Percentiles rank a stretch among this genome's conserved stretches.
Evolutionary conservation across 1,140 invertebrate species (phyloP).

Genomic region (Nasonia longicornis): DNA sequence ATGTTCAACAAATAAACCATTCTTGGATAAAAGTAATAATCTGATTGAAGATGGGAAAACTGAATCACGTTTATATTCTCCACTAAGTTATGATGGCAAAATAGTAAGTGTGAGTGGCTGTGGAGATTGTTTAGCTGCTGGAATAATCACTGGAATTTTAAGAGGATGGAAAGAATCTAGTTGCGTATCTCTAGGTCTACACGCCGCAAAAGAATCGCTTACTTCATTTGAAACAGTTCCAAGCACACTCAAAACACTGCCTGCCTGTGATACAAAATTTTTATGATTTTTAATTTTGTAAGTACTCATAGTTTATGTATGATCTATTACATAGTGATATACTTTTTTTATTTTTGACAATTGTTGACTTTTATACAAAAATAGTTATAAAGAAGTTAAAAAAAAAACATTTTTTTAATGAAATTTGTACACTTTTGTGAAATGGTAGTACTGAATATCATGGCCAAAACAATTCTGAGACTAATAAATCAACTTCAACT

Average conservation of each 20-base stretch:
- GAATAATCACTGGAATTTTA: constrained; percentile 69
- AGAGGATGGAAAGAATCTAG: constrained; percentile 60
- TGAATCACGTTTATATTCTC: constrained; percentile 59
- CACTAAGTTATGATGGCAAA: constrained; percentile 46
- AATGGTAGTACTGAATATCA: neutral
- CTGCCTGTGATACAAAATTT: constrained; percentile 11
- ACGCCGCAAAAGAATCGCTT: constrained; percentile 69
- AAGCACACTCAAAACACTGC: constrained; percentile 46
- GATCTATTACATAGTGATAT: neutral
- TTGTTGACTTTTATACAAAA: neutral
- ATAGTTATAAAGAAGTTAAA: neutral
- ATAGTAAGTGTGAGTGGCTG: constrained; percentile 69
- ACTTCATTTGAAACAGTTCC: constrained; percentile 68
- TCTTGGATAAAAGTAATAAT: constrained; percentile 54
- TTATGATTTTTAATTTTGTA: constrained; percentile 1
- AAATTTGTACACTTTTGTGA: neutral
- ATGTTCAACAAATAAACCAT: constrained; percentile 50
- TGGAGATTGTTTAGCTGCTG: constrained; percentile 70
- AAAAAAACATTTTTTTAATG: neutral
- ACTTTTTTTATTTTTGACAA: neutral
- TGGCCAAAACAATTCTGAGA: neutral
- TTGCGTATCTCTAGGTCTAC: constrained; percentile 67
- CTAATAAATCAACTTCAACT: neutral
- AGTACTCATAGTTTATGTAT: neutral
- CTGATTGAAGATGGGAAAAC: constrained; percentile 47